Conservation (phyloP, 2,888 invertebrate genomes). For the Xylota segnis region DNA sequence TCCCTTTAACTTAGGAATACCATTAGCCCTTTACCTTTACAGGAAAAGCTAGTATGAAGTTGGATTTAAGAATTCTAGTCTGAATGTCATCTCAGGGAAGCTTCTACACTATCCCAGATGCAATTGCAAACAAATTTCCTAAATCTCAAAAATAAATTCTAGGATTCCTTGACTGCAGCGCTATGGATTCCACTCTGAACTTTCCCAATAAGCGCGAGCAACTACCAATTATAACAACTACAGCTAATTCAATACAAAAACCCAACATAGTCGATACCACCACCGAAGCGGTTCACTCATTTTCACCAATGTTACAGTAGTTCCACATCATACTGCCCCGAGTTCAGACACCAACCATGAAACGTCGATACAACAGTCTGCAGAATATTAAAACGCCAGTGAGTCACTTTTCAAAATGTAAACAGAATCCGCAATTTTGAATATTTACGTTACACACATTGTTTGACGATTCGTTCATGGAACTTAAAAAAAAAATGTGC, state of each 20-base stretch:
- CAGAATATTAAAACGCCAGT: not conserved
- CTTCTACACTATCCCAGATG: too few relatives aligned
- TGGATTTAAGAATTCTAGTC: too few relatives aligned
- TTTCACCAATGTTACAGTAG: not conserved
- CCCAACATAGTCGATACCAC: not conserved
- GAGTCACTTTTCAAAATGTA: not conserved
- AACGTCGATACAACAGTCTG: not conserved
- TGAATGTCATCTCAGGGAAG: too few relatives aligned
- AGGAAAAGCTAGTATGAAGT: too few relatives aligned
- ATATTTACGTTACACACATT: constrained; percentile 34
- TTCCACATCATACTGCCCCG: not conserved
- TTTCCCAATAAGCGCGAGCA: not conserved
- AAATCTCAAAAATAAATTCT: too few relatives aligned
- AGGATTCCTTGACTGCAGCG: too few relatives aligned
- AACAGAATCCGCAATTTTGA: not conserved
- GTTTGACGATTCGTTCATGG: constrained; percentile 1
- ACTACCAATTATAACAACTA: not conserved
- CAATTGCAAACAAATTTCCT: too few relatives aligned
- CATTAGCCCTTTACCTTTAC: too few relatives aligned
- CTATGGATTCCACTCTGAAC: too few relatives aligned
- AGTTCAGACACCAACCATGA: not conserved
- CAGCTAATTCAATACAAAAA: too few relatives aligned
- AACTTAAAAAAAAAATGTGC: constrained; percentile 17
- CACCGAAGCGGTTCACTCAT: not conserved
- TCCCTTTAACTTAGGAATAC: too few relatives aligned